Conservation (phyloP, 2,113 vertebrate genomes). For the Morone saxatilis region DNA sequence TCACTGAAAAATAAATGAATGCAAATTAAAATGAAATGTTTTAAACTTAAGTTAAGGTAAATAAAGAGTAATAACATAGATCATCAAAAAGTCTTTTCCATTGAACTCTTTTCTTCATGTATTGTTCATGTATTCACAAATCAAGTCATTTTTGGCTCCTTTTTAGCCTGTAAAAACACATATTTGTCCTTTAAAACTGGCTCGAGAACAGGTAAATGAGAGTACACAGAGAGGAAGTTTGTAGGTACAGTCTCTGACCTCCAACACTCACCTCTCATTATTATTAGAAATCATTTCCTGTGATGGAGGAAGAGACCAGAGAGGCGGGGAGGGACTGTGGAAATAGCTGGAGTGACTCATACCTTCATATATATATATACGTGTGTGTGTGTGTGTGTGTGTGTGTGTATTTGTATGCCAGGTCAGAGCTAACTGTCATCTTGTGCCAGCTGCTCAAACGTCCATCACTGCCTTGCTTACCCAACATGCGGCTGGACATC, state of each 20-base stretch:
- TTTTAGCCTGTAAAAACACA: too few relatives aligned
- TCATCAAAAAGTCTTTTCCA: too few relatives aligned
- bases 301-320: conserved; percentile 23
- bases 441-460: conserved; percentile 63
- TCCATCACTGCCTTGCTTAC: conserved; percentile 43
- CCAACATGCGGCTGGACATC: conserved; percentile 55
- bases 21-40: neutral
- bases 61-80: neutral
- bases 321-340: conserved; percentile 20
- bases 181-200: too few relatives aligned
- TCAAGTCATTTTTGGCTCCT: too few relatives aligned
- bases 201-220: neutral
- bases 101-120: too few relatives aligned
- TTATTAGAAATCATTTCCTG: conserved; percentile 77
- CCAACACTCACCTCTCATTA: conserved; percentile 46
- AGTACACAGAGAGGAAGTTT: conserved; percentile 21
- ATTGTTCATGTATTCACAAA: too few relatives aligned
- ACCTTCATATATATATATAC: conserved; percentile 19
- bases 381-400: conserved; percentile 6
- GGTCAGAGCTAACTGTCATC: conserved; percentile 47
- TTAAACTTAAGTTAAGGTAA: neutral
- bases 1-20: neutral
- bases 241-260: conserved; percentile 50
- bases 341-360: conserved; percentile 73
- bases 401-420: conserved; percentile 35